phyloP scores from a whole-genome alignment of 2,888 invertebrate species.

The Apamea monoglypha region DNA sequence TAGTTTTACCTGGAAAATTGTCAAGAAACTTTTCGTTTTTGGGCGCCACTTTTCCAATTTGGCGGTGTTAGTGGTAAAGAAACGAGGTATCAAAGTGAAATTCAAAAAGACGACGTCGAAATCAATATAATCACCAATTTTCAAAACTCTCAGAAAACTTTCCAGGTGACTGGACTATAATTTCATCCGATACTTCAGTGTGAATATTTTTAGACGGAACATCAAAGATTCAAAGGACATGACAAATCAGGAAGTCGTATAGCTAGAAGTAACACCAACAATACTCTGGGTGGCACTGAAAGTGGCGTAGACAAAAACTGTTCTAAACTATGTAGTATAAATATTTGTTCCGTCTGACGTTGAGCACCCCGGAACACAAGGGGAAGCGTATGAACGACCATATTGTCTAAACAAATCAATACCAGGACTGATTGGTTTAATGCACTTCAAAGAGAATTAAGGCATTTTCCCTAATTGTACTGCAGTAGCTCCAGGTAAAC shows the following conservation, averaged over 20 bases:
- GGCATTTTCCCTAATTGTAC: constrained; percentile 26
- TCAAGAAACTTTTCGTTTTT: not conserved
- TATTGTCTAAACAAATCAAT: constrained; percentile 50
- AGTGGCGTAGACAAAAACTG: constrained; percentile 15
- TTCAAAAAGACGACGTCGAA: not conserved
- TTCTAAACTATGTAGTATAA: constrained; percentile 25
- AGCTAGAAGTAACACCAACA: not conserved
- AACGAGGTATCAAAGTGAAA: not conserved
- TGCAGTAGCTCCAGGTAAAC: constrained; percentile 25
- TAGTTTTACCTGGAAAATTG: not conserved
- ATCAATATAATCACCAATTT: not conserved
- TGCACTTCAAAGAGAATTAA: constrained; percentile 30
- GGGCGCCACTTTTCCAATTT: not conserved
- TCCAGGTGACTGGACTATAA: not conserved
- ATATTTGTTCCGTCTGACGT: constrained; percentile 49
- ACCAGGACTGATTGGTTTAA: constrained; percentile 21
- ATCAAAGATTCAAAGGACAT: not conserved
- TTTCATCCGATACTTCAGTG: not conserved
- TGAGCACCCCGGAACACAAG: constrained; percentile 18
- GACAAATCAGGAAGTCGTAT: constrained; percentile 1
- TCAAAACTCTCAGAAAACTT: not conserved
- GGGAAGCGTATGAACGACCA: constrained; percentile 19
- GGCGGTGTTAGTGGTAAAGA: not conserved
- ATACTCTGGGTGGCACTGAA: constrained; percentile 4
- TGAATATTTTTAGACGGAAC: not conserved